Evolutionary conservation across 2,888 invertebrate species (phyloP).

Genomic region (Cryptocheilus praepositus): DNA sequence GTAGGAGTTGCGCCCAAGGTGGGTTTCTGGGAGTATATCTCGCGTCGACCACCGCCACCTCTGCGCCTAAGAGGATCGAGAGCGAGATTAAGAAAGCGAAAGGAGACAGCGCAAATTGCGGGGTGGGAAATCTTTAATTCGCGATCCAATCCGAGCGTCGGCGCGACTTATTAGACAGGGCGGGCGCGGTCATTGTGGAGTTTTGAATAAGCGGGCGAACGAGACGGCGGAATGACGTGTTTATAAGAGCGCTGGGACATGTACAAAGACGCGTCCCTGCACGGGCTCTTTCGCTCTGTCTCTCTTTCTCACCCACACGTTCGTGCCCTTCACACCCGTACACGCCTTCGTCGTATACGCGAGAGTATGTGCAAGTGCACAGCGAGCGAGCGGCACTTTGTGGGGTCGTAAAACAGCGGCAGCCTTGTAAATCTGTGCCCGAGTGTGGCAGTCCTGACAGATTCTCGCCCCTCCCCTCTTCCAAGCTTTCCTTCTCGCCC

Average conservation of each 20-base stretch:
- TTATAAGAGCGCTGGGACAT: constrained; percentile 56
- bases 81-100: constrained; percentile 4
- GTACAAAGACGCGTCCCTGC: constrained; percentile 26
- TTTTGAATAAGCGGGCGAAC: constrained; percentile 63
- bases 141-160: constrained; percentile 24
- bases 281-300: constrained; percentile 18
- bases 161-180: constrained; percentile 8
- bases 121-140: constrained; percentile 46
- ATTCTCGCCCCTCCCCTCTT: constrained; percentile 57
- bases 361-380: constrained; percentile 27
- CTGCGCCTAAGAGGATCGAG: neutral
- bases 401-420: constrained; percentile 72
- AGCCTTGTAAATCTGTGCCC: constrained; percentile 72
- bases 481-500: constrained; percentile 11
- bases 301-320: constrained; percentile 10
- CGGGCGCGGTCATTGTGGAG: constrained; percentile 24
- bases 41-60: neutral
- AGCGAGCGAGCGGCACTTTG: constrained; percentile 66
- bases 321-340: constrained; percentile 14
- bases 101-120: constrained; percentile 9
- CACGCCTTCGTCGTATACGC: constrained; percentile 1
- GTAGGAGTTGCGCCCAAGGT: neutral
- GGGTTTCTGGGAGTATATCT: too few species aligned
- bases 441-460: constrained; percentile 69
- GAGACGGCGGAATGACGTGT: constrained; percentile 63